These are phyloP conservation scores for Malacosoma neustria DNA, from an alignment of 2,888 invertebrate species.

Conservation along the genomic window DNA sequence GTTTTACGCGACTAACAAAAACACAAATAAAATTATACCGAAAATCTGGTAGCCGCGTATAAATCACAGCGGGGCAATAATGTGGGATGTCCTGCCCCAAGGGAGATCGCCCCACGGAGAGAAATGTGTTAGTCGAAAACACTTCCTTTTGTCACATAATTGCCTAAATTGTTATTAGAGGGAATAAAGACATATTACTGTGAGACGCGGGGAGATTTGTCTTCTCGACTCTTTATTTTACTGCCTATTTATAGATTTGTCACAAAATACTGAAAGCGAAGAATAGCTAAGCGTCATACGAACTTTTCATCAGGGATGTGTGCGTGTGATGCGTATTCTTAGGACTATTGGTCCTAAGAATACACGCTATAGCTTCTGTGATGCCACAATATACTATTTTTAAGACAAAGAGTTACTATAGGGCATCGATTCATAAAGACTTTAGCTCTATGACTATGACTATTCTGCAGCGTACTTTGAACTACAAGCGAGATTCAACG, in stretches of 20 bases:
- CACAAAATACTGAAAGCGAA: conserved; percentile 2
- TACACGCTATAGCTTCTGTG: no score
- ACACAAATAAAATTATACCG: conserved; percentile 23
- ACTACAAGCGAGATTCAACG: no score
- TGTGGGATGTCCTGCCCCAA: conserved; percentile 35
- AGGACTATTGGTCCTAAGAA: no score
- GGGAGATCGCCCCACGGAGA: conserved; percentile 33
- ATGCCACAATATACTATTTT: no score
- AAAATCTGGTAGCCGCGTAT: conserved; percentile 50
- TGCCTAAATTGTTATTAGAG: conserved; percentile 73
- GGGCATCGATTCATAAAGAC: no score
- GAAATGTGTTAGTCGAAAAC: conserved; percentile 55
- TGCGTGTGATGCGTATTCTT: no score
- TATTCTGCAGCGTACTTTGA: no score
- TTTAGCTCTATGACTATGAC: no score
- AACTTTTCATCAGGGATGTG: no score
- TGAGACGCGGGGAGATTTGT: conserved; percentile 32
- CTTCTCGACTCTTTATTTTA: conserved; percentile 26
- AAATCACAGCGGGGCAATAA: conserved; percentile 68
- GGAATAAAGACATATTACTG: conserved; percentile 71
- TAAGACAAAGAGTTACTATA: no score
- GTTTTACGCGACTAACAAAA: conserved; percentile 8
- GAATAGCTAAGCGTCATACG: no score
- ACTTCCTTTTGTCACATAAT: conserved; percentile 72
- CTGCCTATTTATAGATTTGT: conserved; percentile 20